Evolutionary conservation across 2,888 invertebrate species (phyloP), one percentile per base, ranked within the genome.

Genomic region (Lamellibrachia satsuma): DNA sequence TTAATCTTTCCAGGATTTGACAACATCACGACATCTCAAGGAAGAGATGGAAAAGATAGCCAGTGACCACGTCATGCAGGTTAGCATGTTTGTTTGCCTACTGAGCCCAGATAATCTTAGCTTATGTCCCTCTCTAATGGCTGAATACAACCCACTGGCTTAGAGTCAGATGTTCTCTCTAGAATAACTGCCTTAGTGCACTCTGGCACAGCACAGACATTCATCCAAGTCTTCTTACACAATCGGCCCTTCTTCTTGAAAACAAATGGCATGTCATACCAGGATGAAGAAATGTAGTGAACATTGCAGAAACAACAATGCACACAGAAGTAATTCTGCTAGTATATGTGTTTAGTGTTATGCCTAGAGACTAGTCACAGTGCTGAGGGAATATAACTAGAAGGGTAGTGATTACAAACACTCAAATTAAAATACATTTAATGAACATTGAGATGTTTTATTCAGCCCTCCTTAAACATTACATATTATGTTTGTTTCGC

Each of bases 31-130:
- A 93, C 95, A 95, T 92, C 93, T 95, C n/a, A 94, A 94, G 92
- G 93, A 94, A 92, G 95, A 95, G 92, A 95, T 95, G 95, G 95
- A 93, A 90, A 95, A 94, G 39, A 95, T 95, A 90, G 95, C 95
- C 7, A 94, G 95, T 91, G 94, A 94, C 90, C 95, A 95, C 92
- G 95, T 95, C 2, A 93, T 95, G 93, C 95, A 95, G 95, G 95
- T 95, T 75, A 75, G 15, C 0, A 22, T 75, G 22, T 75, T 75
- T 75, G 75, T 75, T 22, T 75, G 22, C 75, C 22, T 1, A 75
- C 22, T 6, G 75, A 15, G 75, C 22, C 22, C n/a, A 6, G 6
- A 4, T 22, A 6, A 11, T n/a, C 6, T 75, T 22, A 22, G 15
- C 75, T 3, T 11, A 75, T 15, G 6, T 22, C 3, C 22, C 15